Evolutionary conservation across 2,113 vertebrate genomes (phyloP), one percentile per base, ranked within the genome.

Genomic region (Megaceryle torquata): DNA sequence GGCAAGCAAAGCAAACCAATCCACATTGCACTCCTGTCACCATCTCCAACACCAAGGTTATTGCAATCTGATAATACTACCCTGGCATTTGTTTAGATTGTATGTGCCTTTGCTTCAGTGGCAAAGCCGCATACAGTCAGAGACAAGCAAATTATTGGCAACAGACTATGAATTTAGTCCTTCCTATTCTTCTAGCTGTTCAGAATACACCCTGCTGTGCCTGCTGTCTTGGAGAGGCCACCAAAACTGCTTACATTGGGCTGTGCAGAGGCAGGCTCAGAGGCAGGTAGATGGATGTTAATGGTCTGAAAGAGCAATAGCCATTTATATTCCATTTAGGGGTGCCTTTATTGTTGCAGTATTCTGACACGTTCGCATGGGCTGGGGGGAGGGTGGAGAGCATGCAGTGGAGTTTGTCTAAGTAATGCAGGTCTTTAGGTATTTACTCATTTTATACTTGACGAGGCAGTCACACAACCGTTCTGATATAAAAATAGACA

Each of bases 311-410:
- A 43, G 54, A 59, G 56, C 77, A 74, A 5, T 7, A 78, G 17
- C 24, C 67, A 1, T 31, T 83, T 92, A 2, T 41, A 9, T 44
- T 70, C 31, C 31, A 9, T 64, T 51, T 43, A 15, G 11, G 19
- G 20, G 15, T 59, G 17, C 26, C 54, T 56, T 65, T 57, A 5
- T 10, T 37, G 26, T 19, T 88, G 71, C 18, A 25, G 1, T 13
- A 6, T 63, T 46, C 22, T 76, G 68, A 25, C 17, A 6, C 1
- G 0, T 74, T 65, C 15, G 13, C 41, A 5, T 15, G 25, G 9
- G 3, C 5, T 18, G 10, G 56, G 12, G 3, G 2, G 1, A 2
- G 5, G 18, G 11, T 11, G 3, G 3, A 0, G 3, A 5, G 24
- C 7, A 10, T 46, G 29, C 50, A 29, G 24, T 33, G 37, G 13